These are phyloP conservation scores for Eupsittula cactorum DNA, from an alignment of 2,113 vertebrate species.

Conservation along the genomic window DNA sequence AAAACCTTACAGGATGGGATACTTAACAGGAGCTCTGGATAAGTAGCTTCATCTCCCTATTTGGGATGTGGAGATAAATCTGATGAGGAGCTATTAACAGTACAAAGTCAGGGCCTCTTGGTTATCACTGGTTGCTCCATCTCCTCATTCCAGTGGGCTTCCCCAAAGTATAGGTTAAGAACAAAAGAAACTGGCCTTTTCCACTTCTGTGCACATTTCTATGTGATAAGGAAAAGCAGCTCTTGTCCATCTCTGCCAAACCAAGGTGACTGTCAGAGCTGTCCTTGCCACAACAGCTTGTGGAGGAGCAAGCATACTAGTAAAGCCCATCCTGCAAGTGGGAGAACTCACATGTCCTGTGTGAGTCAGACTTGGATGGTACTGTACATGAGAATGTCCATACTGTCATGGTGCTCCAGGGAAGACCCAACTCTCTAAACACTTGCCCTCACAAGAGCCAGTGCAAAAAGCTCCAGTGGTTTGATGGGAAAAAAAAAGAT, in stretches of 20 bases:
- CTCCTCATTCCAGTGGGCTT: neutral
- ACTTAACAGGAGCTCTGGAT: neutral
- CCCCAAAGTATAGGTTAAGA: neutral
- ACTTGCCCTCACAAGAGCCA: neutral
- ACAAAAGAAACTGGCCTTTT: neutral
- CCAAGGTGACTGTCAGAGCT: neutral
- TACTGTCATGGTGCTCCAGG: neutral
- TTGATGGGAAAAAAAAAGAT: neutral
- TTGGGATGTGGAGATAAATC: neutral
- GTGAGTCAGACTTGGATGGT: neutral
- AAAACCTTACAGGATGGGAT: neutral
- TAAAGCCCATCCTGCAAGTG: neutral
- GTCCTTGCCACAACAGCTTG: neutral
- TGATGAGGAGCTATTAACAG: neutral
- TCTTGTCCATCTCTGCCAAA: neutral
- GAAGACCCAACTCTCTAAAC: neutral
- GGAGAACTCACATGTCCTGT: neutral
- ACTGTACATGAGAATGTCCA: neutral
- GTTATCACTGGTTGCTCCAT: neutral
- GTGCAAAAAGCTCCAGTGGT: neutral
- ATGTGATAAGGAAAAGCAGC: neutral
- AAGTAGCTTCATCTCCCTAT: neutral
- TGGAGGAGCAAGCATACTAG: neutral
- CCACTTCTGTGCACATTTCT: neutral
- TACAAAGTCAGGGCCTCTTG: neutral